Percentiles rank a stretch among this genome's conserved stretches.
phyloP scores from a whole-genome alignment of 2,797 vertebrate genomes.

The Pyrrhura leucotis region DNA sequence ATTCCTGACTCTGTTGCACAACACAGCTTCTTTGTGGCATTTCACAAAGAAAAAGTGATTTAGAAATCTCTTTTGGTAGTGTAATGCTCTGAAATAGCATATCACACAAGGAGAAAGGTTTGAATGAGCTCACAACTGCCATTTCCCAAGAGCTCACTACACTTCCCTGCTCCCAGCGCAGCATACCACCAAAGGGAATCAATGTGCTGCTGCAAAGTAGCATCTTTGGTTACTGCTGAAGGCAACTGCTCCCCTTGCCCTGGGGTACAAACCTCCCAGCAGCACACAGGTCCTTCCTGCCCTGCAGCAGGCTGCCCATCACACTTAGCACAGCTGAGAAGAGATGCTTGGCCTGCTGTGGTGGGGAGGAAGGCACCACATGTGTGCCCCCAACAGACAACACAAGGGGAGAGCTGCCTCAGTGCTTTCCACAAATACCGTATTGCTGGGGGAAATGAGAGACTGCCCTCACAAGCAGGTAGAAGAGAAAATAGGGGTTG shows the following conservation, averaged over 20 bases:
- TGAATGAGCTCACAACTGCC: background rate
- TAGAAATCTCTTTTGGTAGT: background rate
- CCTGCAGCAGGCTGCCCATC: background rate
- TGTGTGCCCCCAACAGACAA: background rate
- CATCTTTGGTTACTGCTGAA: background rate
- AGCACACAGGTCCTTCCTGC: background rate
- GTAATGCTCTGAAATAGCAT: background rate
- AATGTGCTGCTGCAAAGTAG: background rate
- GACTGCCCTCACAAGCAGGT: background rate
- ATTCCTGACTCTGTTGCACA: rapidly evolving
- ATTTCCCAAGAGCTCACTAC: background rate
- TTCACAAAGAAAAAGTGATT: background rate
- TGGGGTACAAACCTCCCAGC: background rate
- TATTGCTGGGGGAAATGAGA: background rate
- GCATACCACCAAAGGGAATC: background rate
- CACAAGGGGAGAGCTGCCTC: background rate
- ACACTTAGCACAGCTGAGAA: background rate
- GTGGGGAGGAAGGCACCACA: background rate
- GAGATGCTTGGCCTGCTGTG: background rate
- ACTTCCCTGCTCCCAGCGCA: background rate
- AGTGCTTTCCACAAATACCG: background rate
- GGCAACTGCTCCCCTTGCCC: background rate
- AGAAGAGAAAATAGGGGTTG: background rate
- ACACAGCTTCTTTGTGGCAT: background rate
- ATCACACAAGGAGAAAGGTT: background rate